Evolutionary conservation across 2,888 invertebrate genomes (phyloP), one percentile per base, ranked within the genome.

Genomic region (Pristionchus fissidentatus): DNA sequence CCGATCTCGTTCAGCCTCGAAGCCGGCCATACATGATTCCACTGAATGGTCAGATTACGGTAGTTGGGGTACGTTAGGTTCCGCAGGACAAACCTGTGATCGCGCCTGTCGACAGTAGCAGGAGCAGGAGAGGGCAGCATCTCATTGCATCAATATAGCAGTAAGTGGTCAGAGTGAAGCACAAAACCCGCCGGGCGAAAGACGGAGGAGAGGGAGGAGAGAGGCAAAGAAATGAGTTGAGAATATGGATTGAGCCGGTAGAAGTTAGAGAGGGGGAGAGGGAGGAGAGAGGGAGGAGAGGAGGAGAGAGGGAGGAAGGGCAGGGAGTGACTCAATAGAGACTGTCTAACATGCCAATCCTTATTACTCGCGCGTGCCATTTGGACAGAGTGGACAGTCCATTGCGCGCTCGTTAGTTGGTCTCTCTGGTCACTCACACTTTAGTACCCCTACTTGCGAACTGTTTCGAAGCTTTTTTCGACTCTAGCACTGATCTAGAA

Each of bases 1-100:
- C 38, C 89, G 87, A 62, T 91, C 91, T 43, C 91, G 83, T 84
- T 91, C 91, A 10, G 87, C 89, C 84, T 92, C 91, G 84, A 90
- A 91, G 19, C 91, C 91, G 26, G 90, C 89, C 90, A 91, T 90
- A 84, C 91, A 91, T 70, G 84, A 78, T 49, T 35, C 32, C 29
- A 55, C 86, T 87, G 77, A 62, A 87, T 26, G 41, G 49, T 46
- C 26, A 78, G 77, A 77, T 43, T 73, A 73, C 73, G 41, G 73
- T 73, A 43, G 73, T 62, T n/a, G n/a, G n/a, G n/a, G n/a, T n/a
- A n/a, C n/a, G n/a, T n/a, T n/a, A n/a, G n/a, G n/a, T n/a, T 46
- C 15, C 8, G n/a, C n/a, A n/a, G n/a, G n/a, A n/a, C n/a, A n/a
- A n/a, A n/a, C n/a, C n/a, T n/a, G n/a, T n/a, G n/a, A n/a, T n/a